phyloP scores from a whole-genome alignment of 2,797 vertebrate species.

The Anisognathus igniventris region DNA sequence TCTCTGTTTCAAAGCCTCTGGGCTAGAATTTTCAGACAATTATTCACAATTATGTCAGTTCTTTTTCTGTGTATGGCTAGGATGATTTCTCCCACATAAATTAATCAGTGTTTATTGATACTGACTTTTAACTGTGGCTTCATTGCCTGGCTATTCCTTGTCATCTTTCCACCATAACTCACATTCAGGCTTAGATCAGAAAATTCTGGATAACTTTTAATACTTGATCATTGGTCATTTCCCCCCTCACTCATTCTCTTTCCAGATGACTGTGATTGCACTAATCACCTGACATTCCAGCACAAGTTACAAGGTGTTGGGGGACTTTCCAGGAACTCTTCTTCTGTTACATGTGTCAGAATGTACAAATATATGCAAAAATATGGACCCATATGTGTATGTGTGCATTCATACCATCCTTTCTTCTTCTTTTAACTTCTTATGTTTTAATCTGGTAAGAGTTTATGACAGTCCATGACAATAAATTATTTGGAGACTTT shows the following conservation, averaged over 20 bases:
- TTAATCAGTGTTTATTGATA: neutral
- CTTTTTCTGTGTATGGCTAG: neutral
- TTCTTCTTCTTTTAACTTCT: neutral
- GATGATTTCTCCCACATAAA: neutral
- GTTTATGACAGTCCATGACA: neutral
- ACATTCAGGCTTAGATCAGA: neutral
- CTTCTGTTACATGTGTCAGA: neutral
- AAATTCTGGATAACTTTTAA: neutral
- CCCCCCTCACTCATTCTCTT: neutral
- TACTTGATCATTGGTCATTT: neutral
- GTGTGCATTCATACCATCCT: neutral
- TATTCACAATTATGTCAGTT: neutral
- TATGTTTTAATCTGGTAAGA: neutral
- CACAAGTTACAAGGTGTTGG: neutral
- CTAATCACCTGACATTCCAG: neutral
- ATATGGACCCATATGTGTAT: neutral
- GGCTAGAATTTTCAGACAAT: neutral
- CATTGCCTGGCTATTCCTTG: neutral
- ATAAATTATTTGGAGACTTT: neutral
- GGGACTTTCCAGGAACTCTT: neutral
- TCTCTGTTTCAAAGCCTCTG: neutral
- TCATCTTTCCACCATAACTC: neutral
- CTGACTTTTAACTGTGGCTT: neutral
- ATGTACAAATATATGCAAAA: neutral
- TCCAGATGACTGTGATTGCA: neutral